These are phyloP conservation scores for Lepidocyrtinus sp. DNA, from an alignment of 2,888 invertebrate species.

Conservation along the genomic window DNA sequence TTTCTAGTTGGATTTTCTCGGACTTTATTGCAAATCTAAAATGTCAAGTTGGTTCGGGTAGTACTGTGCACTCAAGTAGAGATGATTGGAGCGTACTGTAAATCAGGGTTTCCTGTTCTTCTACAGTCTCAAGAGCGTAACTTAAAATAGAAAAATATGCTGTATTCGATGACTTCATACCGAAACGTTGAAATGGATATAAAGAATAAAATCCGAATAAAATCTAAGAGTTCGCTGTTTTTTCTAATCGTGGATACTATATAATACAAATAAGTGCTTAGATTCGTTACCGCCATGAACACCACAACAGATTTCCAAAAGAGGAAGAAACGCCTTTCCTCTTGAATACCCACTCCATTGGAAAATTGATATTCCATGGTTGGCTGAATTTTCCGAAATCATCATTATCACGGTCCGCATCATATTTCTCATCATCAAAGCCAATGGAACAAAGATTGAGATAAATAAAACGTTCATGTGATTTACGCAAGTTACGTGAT, in stretches of 20 bases:
- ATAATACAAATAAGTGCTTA: too few relatives aligned
- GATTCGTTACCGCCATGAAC: too few relatives aligned
- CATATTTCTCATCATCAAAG: conserved; percentile 6
- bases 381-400: conserved; percentile 11
- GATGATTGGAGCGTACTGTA: conserved; percentile 14
- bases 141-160: background rate
- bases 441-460: background rate
- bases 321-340: too few relatives aligned
- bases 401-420: conserved; percentile 7
- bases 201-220: too few relatives aligned
- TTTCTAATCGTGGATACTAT: too few relatives aligned
- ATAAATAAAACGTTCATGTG: background rate
- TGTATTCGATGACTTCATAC: too few relatives aligned
- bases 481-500: background rate
- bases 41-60: conserved; percentile 5
- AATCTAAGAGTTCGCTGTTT: too few relatives aligned
- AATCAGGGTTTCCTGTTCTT: background rate
- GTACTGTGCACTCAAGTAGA: conserved; percentile 1
- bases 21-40: background rate
- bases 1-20: background rate
- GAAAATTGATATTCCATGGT: background rate
- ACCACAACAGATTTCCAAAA: too few relatives aligned
- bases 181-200: too few relatives aligned
- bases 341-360: background rate
- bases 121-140: too few relatives aligned